Evolutionary conservation across 2,113 vertebrate species (phyloP), one percentile per base, ranked within the genome.

Genomic region (Corydoras maculifer): DNA sequence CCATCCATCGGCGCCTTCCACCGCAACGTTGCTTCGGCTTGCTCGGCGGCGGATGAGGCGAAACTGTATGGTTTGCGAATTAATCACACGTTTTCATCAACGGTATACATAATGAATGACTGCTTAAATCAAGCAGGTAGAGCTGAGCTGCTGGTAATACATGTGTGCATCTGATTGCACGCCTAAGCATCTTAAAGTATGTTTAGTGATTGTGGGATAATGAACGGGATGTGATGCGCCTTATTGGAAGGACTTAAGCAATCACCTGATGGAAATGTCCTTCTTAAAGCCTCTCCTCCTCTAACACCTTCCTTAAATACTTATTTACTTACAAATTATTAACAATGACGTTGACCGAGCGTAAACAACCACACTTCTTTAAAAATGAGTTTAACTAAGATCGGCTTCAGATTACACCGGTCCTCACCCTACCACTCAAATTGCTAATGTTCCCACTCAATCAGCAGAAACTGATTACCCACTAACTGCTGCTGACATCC

Each of bases 381-480:
- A 35, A 68, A 68, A 9, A 31, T 11, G 32, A 58, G 43, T 67
- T 30, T 29, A 12, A 82, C 80, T 85, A 78, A 83, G 81, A 77
- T 77, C 80, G 80, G 79, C 77, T 68, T 84, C 82, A 70, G 68
- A 82, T 81, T 84, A 78, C 79, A 81, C 70, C 73, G 63, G 75
- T 73, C 80, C 80, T 70, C 78, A 77, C 74, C 79, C 75, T n/a
- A 65, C 69, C 82, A 83, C 83, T 84, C 83, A 80, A 76, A 79
- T 82, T 83, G 81, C 80, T 75, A 78, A 77, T 79, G 80, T 77
- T 87, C 79, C 67, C 69, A 83, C 83, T 89, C 86, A 87, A 85
- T 87, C 88, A 83, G 67, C 77, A 73, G 57, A 83, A 85, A 81
- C 83, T 85, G 85, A 88, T 86, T 88, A 83, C 82, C 80, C 83